Percentiles rank a stretch among this genome's conserved stretches.
These are phyloP conservation scores for Macrosiphum euphorbiae DNA, from an alignment of 2,888 invertebrate genomes.

Conservation along the genomic window DNA sequence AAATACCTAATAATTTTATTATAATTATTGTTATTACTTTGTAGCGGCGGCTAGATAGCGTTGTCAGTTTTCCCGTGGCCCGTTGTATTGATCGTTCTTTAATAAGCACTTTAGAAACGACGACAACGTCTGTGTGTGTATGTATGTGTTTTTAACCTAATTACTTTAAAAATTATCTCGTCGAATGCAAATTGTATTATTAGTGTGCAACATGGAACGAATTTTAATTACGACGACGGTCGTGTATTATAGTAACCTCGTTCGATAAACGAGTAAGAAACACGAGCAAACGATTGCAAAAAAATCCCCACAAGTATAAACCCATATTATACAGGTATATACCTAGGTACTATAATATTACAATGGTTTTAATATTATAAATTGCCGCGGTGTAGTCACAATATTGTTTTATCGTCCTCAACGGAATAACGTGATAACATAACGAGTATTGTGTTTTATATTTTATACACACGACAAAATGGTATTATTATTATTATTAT, in stretches of 20 bases:
- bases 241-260: slow-evolving; percentile 7
- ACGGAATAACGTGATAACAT: neutral
- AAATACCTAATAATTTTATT: neutral
- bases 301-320: neutral
- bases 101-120: slow-evolving; percentile 46
- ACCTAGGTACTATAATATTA: neutral
- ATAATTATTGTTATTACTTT: neutral
- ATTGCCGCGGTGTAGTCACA: neutral
- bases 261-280: slow-evolving; percentile 9
- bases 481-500: neutral
- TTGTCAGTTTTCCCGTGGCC: slow-evolving; percentile 10
- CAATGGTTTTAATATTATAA: neutral
- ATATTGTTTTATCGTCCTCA: neutral
- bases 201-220: slow-evolving; percentile 23
- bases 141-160: slow-evolving; percentile 48
- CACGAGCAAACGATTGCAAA: neutral
- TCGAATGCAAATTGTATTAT: slow-evolving; percentile 43
- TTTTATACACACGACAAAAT: neutral
- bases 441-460: neutral
- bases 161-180: slow-evolving; percentile 52
- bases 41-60: slow-evolving; percentile 13
- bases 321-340: neutral
- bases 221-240: slow-evolving; percentile 49
- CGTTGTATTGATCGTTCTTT: slow-evolving; percentile 44
- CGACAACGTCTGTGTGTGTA: neutral